phyloP scores from a whole-genome alignment of 2,113 vertebrate species.

The Limnothrissa miodon region DNA sequence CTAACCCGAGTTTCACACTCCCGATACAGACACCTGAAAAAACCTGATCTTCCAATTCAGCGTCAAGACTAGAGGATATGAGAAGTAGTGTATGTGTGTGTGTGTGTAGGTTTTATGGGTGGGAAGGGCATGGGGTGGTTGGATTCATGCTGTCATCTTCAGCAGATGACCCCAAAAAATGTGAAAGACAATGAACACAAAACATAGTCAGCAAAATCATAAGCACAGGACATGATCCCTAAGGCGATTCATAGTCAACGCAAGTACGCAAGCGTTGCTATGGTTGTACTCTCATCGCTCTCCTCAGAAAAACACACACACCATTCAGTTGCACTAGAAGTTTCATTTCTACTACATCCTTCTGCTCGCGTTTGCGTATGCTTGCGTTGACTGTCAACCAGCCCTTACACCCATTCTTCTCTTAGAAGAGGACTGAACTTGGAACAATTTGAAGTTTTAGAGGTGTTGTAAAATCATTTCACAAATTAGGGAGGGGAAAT shows the following conservation, averaged over 20 bases:
- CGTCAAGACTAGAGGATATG: neutral
- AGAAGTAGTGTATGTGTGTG: neutral
- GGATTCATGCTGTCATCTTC: neutral
- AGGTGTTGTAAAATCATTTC: neutral
- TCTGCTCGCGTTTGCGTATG: too few relatives aligned
- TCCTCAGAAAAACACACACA: too few relatives aligned
- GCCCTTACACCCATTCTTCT: neutral
- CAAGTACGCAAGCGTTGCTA: too few relatives aligned
- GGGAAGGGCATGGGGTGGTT: neutral
- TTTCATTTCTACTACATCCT: too few relatives aligned
- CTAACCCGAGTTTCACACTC: constrained; percentile 8
- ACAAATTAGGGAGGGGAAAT: neutral
- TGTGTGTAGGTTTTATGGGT: neutral
- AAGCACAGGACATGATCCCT: neutral
- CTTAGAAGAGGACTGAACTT: neutral
- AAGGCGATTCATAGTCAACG: too few relatives aligned
- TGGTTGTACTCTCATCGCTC: too few relatives aligned
- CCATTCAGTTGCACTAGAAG: too few relatives aligned
- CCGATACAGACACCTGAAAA: constrained; percentile 20
- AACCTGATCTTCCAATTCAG: neutral
- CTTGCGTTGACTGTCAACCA: too few relatives aligned
- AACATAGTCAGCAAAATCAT: neutral
- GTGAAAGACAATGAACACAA: neutral
- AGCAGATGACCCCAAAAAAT: neutral
- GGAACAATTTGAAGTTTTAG: neutral